Percentiles rank a stretch among this genome's conserved stretches.
Conservation (phyloP, 2,888 invertebrate genomes). For the Gortyna flavago region DNA sequence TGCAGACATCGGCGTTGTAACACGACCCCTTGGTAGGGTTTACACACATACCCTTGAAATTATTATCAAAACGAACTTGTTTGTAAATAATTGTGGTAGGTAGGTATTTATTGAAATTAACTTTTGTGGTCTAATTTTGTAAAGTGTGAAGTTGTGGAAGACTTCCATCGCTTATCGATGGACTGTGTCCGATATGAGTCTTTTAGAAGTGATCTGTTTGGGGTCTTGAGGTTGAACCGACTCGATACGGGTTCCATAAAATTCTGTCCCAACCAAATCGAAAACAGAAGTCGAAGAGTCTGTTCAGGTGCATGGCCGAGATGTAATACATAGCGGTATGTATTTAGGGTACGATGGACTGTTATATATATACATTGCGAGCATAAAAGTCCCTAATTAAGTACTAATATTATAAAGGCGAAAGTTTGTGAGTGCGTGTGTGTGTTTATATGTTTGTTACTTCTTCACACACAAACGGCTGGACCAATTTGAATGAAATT, state of each 20-base stretch:
- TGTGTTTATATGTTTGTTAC: no score
- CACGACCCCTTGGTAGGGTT: constrained; percentile 42
- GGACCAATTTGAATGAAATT: no score
- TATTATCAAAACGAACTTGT: neutral
- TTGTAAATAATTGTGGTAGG: neutral
- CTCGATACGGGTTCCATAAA: neutral
- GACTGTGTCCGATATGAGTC: neutral
- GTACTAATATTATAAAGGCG: no score
- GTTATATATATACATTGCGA: neutral
- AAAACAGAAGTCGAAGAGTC: neutral
- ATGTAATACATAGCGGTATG: neutral
- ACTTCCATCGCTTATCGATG: neutral
- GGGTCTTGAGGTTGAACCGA: neutral
- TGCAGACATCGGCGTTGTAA: constrained; percentile 58
- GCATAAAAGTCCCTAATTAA: neutral
- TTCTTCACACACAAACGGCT: no score
- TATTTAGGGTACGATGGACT: neutral
- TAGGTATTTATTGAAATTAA: neutral
- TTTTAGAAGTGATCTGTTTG: neutral
- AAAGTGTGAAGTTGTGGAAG: neutral
- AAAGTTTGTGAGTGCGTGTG: no score
- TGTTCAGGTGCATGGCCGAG: neutral
- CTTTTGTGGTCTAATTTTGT: neutral
- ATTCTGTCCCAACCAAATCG: neutral
- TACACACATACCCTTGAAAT: neutral